Evolutionary conservation across 2,888 invertebrate genomes (phyloP), one percentile per base, ranked within the genome.

Genomic region (Hemicrepidius hirtus): DNA sequence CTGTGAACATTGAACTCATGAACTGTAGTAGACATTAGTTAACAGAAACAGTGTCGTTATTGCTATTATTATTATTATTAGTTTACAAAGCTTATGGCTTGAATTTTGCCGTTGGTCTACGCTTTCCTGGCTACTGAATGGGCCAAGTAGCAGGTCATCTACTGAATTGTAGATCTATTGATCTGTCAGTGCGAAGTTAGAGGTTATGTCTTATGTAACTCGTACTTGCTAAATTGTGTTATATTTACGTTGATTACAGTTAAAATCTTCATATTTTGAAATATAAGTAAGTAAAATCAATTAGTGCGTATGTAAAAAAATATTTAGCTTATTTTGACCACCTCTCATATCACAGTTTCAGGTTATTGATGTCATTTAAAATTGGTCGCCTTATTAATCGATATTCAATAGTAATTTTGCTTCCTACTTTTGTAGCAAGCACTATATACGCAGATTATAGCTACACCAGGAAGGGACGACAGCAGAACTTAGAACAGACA

Each of bases 401-500:
- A 83, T 95, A 95, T 87, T 87, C 91, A 77, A 87, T 91, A 79
- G 92, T 92, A 79, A 90, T 93, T 75, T 81, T 91, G 70, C 91
- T 95, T 82, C 95, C 95, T 13, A 87, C 90, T 37, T 76, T 92
- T 76, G 83, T 91, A 68, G 86, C 83, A 28, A 81, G 86, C 20
- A 81, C 89, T 1, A 95, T 96, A 81, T 93, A 88, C 86, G 88
- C 91, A 4, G 96, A 96, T 84, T 93, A 91, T 88, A 89, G 87
- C 67, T 91, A 91, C 80, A 96, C 95, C 0, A 90, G 88, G 78
- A 87, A 89, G 86, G 95, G 94, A 92, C 95, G 95, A 65, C 37
- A 75, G 68, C 69, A 28, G 75, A 74, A 41, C 10, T 55, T 72
- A 63, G 37, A 79, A 72, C 73, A 79, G 75, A 77, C 67, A 62